Evolutionary conservation across 2,113 vertebrate genomes (phyloP).

Genomic region (Sinocyclocheilus anophthalmus): DNA sequence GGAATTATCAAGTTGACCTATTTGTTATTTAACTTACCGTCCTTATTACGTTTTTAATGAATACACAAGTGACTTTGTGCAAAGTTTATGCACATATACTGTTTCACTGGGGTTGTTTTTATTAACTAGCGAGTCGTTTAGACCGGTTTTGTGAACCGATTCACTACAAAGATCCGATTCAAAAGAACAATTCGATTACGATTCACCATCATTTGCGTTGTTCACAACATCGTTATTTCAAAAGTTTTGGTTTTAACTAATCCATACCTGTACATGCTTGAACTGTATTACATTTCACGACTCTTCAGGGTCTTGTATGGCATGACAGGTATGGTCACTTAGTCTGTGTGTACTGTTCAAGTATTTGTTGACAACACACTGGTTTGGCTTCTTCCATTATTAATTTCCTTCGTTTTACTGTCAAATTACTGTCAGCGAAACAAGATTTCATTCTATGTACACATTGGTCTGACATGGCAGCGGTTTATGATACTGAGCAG

Average conservation of each 20-base stretch:
- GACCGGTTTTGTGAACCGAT: slow-evolving; percentile 3
- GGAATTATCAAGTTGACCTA: background rate
- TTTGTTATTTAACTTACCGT: background rate
- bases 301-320: background rate
- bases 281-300: background rate
- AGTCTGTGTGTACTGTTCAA: background rate
- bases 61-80: background rate
- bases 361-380: background rate
- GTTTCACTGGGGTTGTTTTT: background rate
- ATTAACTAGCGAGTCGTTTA: background rate
- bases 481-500: background rate
- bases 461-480: background rate
- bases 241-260: background rate
- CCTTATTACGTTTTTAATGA: background rate
- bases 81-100: too few relatives aligned
- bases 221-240: background rate
- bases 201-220: background rate
- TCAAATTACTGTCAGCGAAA: background rate
- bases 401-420: background rate
- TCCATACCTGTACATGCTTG: background rate
- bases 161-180: background rate
- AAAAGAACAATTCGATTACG: background rate
- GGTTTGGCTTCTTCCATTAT: background rate
- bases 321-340: background rate
- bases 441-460: background rate